Evolutionary conservation across 2,888 invertebrate genomes (phyloP).

Genomic region (Rhopalosiphum nymphaeae): DNA sequence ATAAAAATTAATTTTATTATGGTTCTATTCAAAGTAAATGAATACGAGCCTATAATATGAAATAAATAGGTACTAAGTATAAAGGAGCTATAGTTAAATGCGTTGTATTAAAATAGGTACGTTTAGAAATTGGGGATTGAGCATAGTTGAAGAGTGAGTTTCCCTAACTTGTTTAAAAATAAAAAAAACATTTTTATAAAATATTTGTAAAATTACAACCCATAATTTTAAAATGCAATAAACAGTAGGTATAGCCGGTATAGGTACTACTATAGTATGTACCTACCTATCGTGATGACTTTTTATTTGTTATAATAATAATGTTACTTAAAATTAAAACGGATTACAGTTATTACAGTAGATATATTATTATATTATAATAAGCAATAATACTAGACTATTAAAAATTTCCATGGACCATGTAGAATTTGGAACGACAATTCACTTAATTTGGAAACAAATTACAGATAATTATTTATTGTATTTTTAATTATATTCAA

Average conservation of each 20-base stretch:
- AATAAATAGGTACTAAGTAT: no score
- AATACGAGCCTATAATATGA: no score
- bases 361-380: neutral
- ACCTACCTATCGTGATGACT: neutral
- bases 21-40: no score
- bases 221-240: neutral
- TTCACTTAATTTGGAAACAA: neutral
- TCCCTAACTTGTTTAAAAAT: no score
- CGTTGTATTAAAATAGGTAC: no score
- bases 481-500: neutral
- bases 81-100: no score
- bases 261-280: neutral
- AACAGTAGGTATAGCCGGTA: neutral
- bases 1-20: no score
- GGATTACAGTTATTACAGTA: neutral
- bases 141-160: no score
- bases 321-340: neutral
- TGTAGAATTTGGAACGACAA: neutral
- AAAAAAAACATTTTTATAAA: neutral
- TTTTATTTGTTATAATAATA: neutral
- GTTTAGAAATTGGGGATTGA: no score
- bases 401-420: neutral
- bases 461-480: neutral
- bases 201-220: neutral
- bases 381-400: neutral